phyloP scores from a whole-genome alignment of 2,113 vertebrate species.

The Colossoma macropomum region DNA sequence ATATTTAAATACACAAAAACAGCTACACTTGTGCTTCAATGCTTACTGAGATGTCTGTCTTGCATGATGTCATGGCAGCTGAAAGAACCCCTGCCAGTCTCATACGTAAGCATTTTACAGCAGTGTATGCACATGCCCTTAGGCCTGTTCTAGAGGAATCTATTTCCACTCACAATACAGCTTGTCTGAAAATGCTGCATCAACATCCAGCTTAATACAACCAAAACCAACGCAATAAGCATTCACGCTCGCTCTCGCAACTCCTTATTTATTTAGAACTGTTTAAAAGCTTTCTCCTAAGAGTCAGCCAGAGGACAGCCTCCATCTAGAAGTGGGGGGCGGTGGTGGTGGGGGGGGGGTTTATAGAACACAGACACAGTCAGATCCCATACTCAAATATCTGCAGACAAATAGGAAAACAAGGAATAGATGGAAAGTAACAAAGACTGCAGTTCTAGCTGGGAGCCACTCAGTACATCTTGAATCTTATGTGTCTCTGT shows the following conservation, averaged over 20 bases:
- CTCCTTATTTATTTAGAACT: conserved; percentile 41
- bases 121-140: neutral
- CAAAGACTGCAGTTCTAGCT: neutral
- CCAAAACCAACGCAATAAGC: conserved; percentile 20
- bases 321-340: neutral
- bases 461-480: conserved; percentile 2
- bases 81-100: neutral
- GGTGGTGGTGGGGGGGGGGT: neutral
- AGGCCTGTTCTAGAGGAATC: neutral
- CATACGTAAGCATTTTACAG: neutral
- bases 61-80: neutral
- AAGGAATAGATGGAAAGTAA: neutral
- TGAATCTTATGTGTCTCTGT: neutral
- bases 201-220: neutral
- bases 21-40: neutral
- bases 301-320: conserved; percentile 32
- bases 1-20: conserved; percentile 2
- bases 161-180: neutral
- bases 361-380: neutral
- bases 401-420: conserved; percentile 6
- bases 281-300: conserved; percentile 29
- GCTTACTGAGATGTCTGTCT: neutral
- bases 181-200: conserved; percentile 4
- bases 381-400: conserved; percentile 12
- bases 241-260: neutral